phyloP scores from a whole-genome alignment of 2,888 invertebrate genomes.

The Aleiodes leptofemur region DNA sequence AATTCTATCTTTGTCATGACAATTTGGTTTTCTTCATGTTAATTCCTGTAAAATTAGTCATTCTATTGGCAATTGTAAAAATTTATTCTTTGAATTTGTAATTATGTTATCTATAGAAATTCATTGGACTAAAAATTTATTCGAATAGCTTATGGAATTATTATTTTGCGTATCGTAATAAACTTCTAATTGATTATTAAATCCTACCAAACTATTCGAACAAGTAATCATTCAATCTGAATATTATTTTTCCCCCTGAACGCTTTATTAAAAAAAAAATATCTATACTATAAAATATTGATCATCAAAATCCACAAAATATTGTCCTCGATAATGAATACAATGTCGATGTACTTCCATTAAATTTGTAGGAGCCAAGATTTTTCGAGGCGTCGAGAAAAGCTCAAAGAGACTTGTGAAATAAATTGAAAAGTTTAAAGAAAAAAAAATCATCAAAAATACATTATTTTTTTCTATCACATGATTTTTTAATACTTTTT shows the following conservation, averaged over 20 bases:
- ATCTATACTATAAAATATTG: background rate
- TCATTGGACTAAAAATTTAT: no score
- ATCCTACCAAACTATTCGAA: no score
- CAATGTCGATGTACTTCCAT: conserved; percentile 6
- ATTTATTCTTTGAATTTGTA: no score
- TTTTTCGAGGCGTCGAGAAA: conserved; percentile 7
- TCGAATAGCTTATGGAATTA: no score
- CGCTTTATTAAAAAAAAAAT: background rate
- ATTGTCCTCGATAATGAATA: conserved; percentile 22
- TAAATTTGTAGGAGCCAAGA: conserved; percentile 7
- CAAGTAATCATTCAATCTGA: background rate
- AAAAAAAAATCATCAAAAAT: conserved; percentile 30
- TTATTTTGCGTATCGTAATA: no score
- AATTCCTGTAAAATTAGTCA: conserved; percentile 2
- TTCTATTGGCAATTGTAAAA: background rate
- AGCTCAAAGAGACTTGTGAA: conserved; percentile 14
- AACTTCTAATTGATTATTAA: no score
- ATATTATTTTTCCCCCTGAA: background rate
- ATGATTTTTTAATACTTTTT: conserved; percentile 26
- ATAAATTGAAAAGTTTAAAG: conserved; percentile 7
- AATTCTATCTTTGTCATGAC: background rate
- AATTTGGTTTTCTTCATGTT: background rate
- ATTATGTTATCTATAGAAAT: no score
- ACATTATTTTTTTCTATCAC: conserved; percentile 14
- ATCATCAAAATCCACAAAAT: conserved; percentile 17